Percentiles rank a stretch among this genome's conserved stretches.
Conservation (phyloP, 2,888 invertebrate genomes). For the Diabrotica balteata region DNA sequence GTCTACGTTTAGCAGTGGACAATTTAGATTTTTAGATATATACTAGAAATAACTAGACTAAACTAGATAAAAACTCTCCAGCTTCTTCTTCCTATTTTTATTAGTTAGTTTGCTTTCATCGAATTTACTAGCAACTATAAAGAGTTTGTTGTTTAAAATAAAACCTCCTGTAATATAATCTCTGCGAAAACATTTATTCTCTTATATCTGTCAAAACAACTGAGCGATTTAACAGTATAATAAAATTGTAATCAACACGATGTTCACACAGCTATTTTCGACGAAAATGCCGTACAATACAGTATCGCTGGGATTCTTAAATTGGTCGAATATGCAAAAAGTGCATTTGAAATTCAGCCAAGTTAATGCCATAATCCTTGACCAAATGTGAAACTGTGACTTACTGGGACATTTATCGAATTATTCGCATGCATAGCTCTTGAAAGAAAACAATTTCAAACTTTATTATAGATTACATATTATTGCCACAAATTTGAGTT, state of each 20-base stretch:
- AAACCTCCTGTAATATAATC: too few relatives aligned
- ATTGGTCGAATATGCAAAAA: slow-evolving; percentile 19
- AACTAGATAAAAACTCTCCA: too few relatives aligned
- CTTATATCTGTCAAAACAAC: too few relatives aligned
- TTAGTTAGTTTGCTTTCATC: too few relatives aligned
- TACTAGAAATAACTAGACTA: too few relatives aligned
- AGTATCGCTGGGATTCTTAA: slow-evolving; percentile 10
- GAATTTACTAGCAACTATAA: too few relatives aligned
- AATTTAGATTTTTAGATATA: too few relatives aligned
- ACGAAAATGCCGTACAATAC: background rate
- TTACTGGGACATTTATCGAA: slow-evolving; percentile 1
- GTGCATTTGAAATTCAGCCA: slow-evolving; percentile 18
- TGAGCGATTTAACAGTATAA: too few relatives aligned
- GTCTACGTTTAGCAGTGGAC: too few relatives aligned
- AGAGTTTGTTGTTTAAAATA: too few relatives aligned
- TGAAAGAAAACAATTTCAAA: background rate
- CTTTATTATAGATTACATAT: background rate
- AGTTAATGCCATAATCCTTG: slow-evolving; percentile 22
- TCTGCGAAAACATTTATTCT: too few relatives aligned
- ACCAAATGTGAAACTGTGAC: slow-evolving; percentile 17
- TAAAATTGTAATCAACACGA: background rate
- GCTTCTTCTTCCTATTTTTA: too few relatives aligned
- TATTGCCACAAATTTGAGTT: background rate
- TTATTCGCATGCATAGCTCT: background rate
- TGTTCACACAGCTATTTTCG: background rate